Base-by-base conservation (phyloP, 1,140 invertebrate species). In the Philopotamus ludificatus region DNA sequence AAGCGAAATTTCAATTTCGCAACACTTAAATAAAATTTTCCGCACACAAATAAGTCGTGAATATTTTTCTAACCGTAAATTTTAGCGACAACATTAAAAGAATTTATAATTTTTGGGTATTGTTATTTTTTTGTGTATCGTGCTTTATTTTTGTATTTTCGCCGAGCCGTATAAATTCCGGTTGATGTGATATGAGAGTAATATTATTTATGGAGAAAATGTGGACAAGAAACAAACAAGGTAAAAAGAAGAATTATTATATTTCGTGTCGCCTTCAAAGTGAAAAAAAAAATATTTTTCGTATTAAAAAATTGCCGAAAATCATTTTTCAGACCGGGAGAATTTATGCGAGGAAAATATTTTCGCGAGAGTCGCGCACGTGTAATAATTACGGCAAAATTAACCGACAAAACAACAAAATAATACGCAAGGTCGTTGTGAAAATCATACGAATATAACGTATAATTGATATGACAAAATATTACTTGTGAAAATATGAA, bases 191-290 rank as follows among this genome's bases (percentile, higher is more conserved):
- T 58, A 58, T 45, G n/a, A 59, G 47, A 20, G 28, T 44, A 65
- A 51, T 49, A 55, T 68, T 60, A 63, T 68, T 68, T 60, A 68
- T 68, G 66, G 49, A 20, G 28, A 60, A 60, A 47, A 60, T 44
- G 34, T 60, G 57, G 57, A 60, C 57, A 60, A 34, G 57, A 60
- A 60, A 60, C 57, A 60, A 60, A 60, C 57, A 60, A 60, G 57
- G 57, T 60, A 34, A 60, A 60, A 60, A 34, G 57, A 60, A 28
- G 57, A 60, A 47, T 60, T 60, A 47, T 60, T 60, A 26, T 47
- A 12, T 60, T 60, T 34, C 20, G 54, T 28, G 54, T 54, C 51
- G 26, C 51, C 18, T 18, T 15, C 41, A 21, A 49, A 21, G 20
- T 21, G 47, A 45, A 45, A 45, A 45, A 18, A 45, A 15, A 4